phyloP scores from a whole-genome alignment of 92 coral and sea anemone species.

The Montipora capitata region DNA sequence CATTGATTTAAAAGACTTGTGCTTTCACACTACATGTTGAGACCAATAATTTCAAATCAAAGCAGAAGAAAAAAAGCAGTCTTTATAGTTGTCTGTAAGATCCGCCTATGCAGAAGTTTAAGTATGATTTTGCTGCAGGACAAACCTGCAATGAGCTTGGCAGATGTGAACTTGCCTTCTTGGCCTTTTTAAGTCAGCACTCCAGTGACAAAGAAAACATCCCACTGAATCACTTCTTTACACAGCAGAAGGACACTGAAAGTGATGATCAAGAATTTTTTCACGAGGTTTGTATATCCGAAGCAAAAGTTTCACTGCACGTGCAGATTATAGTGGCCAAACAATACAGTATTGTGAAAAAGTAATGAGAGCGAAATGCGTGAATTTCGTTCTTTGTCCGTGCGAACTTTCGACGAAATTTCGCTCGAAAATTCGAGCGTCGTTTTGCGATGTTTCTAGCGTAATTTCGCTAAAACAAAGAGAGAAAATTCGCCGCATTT shows the following conservation, averaged over 20 bases:
- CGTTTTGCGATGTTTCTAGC: no score
- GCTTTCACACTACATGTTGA: no score
- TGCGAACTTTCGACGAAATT: no score
- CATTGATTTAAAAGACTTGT: no score
- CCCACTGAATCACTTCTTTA: not conserved
- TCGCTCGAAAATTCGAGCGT: no score
- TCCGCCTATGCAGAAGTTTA: not conserved
- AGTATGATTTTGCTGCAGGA: not conserved
- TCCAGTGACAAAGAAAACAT: constrained; percentile 12
- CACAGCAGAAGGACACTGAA: not conserved
- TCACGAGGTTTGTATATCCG: not conserved
- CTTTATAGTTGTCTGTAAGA: not conserved
- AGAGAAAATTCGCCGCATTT: no score
- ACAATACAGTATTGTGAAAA: no score
- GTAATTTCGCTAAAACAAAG: no score
- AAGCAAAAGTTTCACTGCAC: not conserved
- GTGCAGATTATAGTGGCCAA: not conserved
- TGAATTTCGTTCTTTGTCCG: no score
- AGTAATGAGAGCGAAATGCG: no score
- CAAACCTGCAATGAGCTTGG: constrained; percentile 21
- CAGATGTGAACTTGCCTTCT: constrained; percentile 7
- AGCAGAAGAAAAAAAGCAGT: not conserved
- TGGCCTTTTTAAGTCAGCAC: constrained; percentile 9
- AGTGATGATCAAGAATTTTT: constrained; percentile 1
- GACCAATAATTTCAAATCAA: not conserved